Evolutionary conservation across 2,888 invertebrate species (phyloP), one percentile per base, ranked within the genome.

Genomic region (Acrobeloides nanus): DNA sequence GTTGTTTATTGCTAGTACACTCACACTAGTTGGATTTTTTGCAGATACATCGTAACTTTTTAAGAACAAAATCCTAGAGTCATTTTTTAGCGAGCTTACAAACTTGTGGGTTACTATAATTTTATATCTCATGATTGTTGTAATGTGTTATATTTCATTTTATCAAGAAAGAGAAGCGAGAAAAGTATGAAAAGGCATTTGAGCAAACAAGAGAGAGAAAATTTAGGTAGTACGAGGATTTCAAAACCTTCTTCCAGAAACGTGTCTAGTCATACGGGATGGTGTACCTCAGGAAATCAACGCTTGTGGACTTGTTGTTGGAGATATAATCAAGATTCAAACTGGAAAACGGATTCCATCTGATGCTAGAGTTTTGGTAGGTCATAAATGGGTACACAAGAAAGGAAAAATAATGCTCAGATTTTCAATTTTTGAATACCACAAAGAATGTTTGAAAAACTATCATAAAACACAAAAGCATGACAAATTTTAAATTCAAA

Each of bases 81-180:
- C 47, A 18, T 2, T 24, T 45, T 57, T 8, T 25, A 62, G 63
- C 8, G 61, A 59, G 18, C 31, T 46, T 17, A 33, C 59, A 38
- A 63, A 61, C 31, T 51, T 66, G 10, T 66, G 52, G 43, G 63
- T 66, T 31, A 56, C 60, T n/a, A 47, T 66, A 26, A 60, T 66
- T 48, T 53, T 66, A 43, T 59, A 59, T 38, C 55, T 56, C 20
- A 62, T 66, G 37, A 62, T 66, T 32, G 48, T 66, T 41, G 40
- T 59, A 21, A 66, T 66, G 66, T 66, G 66, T 40, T 34, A 56
- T 25, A 48, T 66, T 8, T 61, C 62, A 15, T 66, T 56, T 45
- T 51, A 49, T 38, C 60, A 66, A 27, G 66, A 66, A 51, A 52
- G 60, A 38, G 57, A 64, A 27, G 66, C 64, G 17, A 46, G 46